phyloP scores from a whole-genome alignment of 2,888 invertebrate species.

The Ormyrus rosae region DNA sequence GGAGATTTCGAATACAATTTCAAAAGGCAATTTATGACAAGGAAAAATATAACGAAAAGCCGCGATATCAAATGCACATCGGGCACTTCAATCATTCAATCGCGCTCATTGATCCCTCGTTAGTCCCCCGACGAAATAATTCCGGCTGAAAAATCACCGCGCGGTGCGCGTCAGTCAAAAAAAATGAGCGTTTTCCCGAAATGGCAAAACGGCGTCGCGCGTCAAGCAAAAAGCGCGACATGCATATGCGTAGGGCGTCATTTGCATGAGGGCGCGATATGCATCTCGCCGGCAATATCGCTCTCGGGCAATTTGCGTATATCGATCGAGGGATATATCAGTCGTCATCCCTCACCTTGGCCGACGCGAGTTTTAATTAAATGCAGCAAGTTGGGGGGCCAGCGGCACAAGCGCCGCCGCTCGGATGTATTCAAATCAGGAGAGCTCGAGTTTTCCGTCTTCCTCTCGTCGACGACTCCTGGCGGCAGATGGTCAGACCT shows the following conservation, averaged over 20 bases:
- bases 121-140: neutral
- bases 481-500: slow-evolving; percentile 70
- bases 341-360: slow-evolving; percentile 32
- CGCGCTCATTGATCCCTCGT: slow-evolving; percentile 24
- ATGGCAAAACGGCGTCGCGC: slow-evolving; percentile 17
- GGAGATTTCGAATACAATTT: no score
- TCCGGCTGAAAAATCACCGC: slow-evolving; percentile 7
- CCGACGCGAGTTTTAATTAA: slow-evolving; percentile 73
- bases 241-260: slow-evolving; percentile 2
- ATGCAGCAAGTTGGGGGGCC: slow-evolving; percentile 57
- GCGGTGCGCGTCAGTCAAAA: slow-evolving; percentile 25
- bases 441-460: slow-evolving; percentile 45
- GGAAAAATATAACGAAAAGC: no score
- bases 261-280: slow-evolving; percentile 46
- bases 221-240: slow-evolving; percentile 1
- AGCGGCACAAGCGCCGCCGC: slow-evolving; percentile 54
- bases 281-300: slow-evolving; percentile 48
- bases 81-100: slow-evolving; percentile 3
- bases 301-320: slow-evolving; percentile 55
- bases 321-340: slow-evolving; percentile 47
- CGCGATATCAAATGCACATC: neutral
- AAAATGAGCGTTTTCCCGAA: slow-evolving; percentile 13
- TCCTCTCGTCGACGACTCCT: neutral
- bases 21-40: no score
- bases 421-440: slow-evolving; percentile 70